Conservation (phyloP, 2,888 invertebrate genomes). For the Pseudolycoriella hygida region DNA sequence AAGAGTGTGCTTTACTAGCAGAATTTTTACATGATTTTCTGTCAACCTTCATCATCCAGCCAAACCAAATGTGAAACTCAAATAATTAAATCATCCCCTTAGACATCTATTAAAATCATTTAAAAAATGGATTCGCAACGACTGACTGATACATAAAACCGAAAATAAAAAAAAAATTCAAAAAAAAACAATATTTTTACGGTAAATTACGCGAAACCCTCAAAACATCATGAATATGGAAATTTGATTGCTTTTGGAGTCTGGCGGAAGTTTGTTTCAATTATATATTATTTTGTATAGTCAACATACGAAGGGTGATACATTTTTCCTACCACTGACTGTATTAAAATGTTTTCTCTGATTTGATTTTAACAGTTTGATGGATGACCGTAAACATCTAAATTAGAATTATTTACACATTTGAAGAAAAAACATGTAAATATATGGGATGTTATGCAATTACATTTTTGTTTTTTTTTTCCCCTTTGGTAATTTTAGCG, state of each 20-base stretch:
- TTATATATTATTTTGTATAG: slow-evolving; percentile 1
- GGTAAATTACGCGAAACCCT: slow-evolving; percentile 6
- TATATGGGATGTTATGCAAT: background rate
- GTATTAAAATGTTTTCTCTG: slow-evolving; percentile 12
- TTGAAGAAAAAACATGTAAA: no score
- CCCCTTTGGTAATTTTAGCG: background rate
- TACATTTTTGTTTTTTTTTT: background rate
- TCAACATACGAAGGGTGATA: slow-evolving; percentile 1
- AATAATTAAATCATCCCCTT: no score
- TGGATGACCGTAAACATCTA: slow-evolving; percentile 12
- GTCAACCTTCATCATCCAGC: no score
- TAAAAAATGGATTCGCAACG: no score
- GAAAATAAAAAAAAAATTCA: background rate
- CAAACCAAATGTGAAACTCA: no score
- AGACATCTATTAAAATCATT: no score
- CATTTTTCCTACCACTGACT: background rate
- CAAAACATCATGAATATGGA: slow-evolving; percentile 6
- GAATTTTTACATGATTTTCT: no score
- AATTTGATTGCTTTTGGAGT: slow-evolving; percentile 5
- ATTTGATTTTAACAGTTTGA: slow-evolving; percentile 17
- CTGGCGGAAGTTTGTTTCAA: slow-evolving; percentile 6
- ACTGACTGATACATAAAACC: no score
- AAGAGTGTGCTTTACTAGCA: no score
- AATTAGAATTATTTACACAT: background rate
- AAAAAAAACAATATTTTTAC: slow-evolving; percentile 6